Evolutionary conservation across 2,113 vertebrate species (phyloP).

Genomic region (Cyprichromis sp.): DNA sequence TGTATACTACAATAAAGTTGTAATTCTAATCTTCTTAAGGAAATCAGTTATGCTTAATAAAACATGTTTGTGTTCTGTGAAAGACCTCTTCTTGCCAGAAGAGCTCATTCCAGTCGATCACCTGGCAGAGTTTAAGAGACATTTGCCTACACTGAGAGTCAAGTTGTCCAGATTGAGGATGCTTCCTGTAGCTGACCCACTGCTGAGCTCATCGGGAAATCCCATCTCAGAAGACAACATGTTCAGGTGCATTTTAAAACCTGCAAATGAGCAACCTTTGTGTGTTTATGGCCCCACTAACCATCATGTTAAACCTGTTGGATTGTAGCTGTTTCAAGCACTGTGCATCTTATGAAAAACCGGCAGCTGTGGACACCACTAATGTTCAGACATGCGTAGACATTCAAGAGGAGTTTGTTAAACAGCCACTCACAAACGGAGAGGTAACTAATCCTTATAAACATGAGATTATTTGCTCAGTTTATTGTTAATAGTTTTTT

Average conservation of each 20-base stretch:
- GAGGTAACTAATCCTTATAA: slow-evolving; percentile 39
- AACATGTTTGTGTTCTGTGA: neutral
- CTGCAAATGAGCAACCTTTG: neutral
- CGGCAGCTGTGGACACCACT: neutral
- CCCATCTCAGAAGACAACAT: slow-evolving; percentile 29
- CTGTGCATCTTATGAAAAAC: slow-evolving; percentile 28
- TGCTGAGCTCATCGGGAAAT: slow-evolving; percentile 18
- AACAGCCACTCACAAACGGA: slow-evolving; percentile 9
- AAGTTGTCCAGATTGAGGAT: slow-evolving; percentile 54
- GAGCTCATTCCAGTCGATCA: slow-evolving; percentile 41
- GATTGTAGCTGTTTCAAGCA: slow-evolving; percentile 4
- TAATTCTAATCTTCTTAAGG: neutral
- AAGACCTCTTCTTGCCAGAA: slow-evolving; percentile 56
- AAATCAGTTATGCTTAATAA: neutral
- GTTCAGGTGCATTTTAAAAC: slow-evolving; percentile 45
- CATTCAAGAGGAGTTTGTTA: slow-evolving; percentile 50
- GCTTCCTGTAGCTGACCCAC: slow-evolving; percentile 60
- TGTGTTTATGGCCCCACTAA: neutral
- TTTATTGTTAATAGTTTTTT: neutral
- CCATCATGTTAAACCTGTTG: neutral
- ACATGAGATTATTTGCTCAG: neutral
- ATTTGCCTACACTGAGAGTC: slow-evolving; percentile 49
- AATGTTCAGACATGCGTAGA: neutral
- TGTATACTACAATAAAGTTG: neutral
- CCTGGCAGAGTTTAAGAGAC: slow-evolving; percentile 47